phyloP scores from a whole-genome alignment of 1,140 invertebrate species.

The Coelopa frigida region DNA sequence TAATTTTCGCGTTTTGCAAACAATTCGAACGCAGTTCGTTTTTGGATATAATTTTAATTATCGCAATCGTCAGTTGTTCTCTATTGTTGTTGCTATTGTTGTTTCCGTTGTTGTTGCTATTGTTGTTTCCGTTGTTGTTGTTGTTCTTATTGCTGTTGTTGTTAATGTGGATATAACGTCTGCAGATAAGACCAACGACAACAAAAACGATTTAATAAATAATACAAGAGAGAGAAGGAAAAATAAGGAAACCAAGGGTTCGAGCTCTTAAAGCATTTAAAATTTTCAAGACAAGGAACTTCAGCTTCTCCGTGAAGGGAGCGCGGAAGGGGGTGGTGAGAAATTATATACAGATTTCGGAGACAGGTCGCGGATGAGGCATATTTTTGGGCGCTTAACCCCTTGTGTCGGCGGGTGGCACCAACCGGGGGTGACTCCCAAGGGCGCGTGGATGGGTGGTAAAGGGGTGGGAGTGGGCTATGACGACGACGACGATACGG shows the following conservation, averaged over 20 bases:
- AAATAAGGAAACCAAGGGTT: neutral
- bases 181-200: slow-evolving; percentile 30
- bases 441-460: neutral
- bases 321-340: neutral
- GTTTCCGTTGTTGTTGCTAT: slow-evolving; percentile 44
- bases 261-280: no score
- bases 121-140: slow-evolving; percentile 35
- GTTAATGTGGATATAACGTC: neutral
- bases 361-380: neutral
- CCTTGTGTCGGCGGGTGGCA: neutral
- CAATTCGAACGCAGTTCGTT: no score
- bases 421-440: neutral
- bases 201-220: slow-evolving; percentile 44
- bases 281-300: no score
- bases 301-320: no score
- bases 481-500: neutral
- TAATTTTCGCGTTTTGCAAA: no score
- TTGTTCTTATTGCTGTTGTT: slow-evolving; percentile 42
- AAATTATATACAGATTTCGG: neutral
- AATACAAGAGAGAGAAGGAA: slow-evolving; percentile 20
- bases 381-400: neutral
- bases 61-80: slow-evolving; percentile 45
- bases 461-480: neutral
- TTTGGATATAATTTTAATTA: slow-evolving; percentile 46
- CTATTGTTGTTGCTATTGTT: slow-evolving; percentile 42